Percentiles rank a stretch among this genome's conserved stretches.
Conservation (phyloP, 2,888 invertebrate species). For the Cerceris ruficornis region DNA sequence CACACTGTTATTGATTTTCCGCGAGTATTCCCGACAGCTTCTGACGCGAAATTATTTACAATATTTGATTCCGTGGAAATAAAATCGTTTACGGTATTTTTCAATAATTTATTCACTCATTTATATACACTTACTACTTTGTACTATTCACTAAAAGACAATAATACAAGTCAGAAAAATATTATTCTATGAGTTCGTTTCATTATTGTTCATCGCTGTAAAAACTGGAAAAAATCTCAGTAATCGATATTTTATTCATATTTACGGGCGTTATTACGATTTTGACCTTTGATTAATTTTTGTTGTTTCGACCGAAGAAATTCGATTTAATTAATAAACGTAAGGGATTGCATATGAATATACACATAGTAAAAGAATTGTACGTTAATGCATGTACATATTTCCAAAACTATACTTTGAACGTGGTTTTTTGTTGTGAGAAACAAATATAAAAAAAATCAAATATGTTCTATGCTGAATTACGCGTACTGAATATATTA, state of each 20-base stretch:
- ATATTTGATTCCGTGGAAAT: background rate
- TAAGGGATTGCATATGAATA: background rate
- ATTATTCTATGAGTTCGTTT: background rate
- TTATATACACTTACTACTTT: conserved; percentile 27
- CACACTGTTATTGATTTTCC: conserved; percentile 73
- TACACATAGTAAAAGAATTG: background rate
- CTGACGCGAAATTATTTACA: conserved; percentile 19
- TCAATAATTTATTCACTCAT: conserved; percentile 31
- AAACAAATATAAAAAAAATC: background rate
- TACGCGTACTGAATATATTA: too few species aligned
- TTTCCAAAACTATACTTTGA: background rate
- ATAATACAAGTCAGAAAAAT: conserved; percentile 1
- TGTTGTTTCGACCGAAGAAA: too few species aligned
- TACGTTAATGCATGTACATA: too few species aligned
- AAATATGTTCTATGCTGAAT: too few species aligned
- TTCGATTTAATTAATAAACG: background rate
- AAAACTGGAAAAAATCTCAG: background rate
- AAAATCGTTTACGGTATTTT: background rate
- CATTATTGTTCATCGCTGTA: background rate
- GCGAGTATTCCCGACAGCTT: conserved; percentile 53
- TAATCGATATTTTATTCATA: too few species aligned
- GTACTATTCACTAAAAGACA: background rate
- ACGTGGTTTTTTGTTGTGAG: background rate
- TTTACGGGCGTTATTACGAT: background rate
- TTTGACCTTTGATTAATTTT: background rate